These are phyloP conservation scores for Neoitamus cyanurus DNA, from an alignment of 2,888 invertebrate genomes.

Conservation along the genomic window DNA sequence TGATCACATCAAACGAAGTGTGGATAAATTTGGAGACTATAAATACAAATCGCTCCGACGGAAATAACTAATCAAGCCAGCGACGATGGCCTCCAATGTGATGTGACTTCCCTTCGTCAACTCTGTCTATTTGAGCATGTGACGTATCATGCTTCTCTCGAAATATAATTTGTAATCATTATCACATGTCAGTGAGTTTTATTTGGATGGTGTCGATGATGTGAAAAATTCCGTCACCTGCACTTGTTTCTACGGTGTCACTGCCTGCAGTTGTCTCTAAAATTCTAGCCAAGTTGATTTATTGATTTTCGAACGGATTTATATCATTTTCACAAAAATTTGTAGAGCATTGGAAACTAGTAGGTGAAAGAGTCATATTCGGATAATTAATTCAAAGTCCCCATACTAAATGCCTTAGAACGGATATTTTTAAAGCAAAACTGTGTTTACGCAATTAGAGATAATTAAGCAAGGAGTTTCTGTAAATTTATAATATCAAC, in stretches of 20 bases:
- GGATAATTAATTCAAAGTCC: no score
- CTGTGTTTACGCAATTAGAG: neutral
- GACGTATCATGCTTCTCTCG: neutral
- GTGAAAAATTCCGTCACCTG: neutral
- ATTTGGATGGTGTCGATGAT: neutral
- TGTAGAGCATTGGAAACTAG: neutral
- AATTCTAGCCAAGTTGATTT: neutral
- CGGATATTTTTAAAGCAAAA: no score
- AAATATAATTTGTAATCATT: constrained; percentile 23
- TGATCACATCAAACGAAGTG: constrained; percentile 20
- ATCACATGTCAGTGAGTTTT: constrained; percentile 17
- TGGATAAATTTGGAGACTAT: constrained; percentile 7
- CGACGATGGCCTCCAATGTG: neutral
- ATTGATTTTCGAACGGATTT: neutral
- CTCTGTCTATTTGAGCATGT: constrained; percentile 14
- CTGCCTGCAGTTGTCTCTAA: neutral
- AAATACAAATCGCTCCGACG: constrained; percentile 8
- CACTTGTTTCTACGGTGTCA: neutral
- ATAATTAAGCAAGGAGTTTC: neutral
- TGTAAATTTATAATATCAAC: neutral
- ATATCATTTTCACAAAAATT: neutral
- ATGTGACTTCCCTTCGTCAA: neutral
- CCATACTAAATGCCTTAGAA: no score
- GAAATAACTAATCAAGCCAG: constrained; percentile 18
- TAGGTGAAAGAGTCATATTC: neutral